Evolutionary conservation across 2,797 vertebrate species (phyloP).

Genomic region (Acomys russatus): DNA sequence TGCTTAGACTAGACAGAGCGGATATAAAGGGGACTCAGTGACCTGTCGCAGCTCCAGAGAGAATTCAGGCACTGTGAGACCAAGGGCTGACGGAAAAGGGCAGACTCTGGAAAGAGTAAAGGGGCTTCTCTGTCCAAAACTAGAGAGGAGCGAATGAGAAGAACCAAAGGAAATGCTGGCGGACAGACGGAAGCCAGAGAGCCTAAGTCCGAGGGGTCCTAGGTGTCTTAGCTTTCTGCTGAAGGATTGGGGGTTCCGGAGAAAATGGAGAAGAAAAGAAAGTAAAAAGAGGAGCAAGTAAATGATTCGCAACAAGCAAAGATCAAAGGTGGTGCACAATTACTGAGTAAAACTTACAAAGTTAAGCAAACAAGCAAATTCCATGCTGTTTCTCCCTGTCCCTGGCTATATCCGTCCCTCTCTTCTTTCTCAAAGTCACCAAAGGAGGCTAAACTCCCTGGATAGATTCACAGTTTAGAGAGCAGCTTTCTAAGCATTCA

Average conservation of each 20-base stretch:
- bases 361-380: background rate
- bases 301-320: background rate
- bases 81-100: background rate
- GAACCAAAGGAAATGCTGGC: background rate
- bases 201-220: background rate
- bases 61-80: background rate
- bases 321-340: background rate
- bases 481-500: background rate
- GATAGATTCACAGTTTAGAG: background rate
- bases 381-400: background rate
- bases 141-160: background rate
- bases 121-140: conserved; percentile 10
- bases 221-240: background rate
- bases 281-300: background rate
- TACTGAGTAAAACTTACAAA: background rate
- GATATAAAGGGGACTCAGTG: background rate
- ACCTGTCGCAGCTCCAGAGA: background rate
- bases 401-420: background rate
- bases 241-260: background rate
- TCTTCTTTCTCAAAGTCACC: conserved; percentile 6
- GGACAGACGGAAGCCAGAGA: conserved; percentile 8
- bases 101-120: background rate
- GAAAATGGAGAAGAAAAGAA: background rate
- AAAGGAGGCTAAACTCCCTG: background rate
- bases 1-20: background rate